phyloP scores from a whole-genome alignment of 2,888 invertebrate species.

The Drosophila fulvimacula region DNA sequence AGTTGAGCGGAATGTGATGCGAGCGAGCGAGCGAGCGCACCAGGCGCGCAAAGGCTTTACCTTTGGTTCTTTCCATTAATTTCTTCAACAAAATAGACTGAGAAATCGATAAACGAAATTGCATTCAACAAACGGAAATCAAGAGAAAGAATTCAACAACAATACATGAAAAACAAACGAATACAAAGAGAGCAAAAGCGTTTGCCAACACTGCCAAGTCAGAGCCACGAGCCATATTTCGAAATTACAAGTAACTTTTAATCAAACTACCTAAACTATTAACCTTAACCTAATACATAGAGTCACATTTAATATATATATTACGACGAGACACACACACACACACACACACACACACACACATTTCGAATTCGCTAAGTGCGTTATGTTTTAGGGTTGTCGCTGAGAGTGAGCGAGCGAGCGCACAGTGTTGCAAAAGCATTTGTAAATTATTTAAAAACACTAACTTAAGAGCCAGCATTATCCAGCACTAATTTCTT shows the following conservation, averaged over 20 bases:
- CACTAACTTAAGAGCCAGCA: conserved; percentile 60
- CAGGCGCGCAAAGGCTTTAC: conserved; percentile 33
- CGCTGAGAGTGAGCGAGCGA: conserved; percentile 46
- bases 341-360: conserved; percentile 34
- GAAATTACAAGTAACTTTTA: conserved; percentile 78
- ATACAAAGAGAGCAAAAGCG: conserved; percentile 14
- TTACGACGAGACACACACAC: conserved; percentile 34
- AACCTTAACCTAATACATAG: conserved; percentile 73
- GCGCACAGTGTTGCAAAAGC: conserved; percentile 69
- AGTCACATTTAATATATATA: conserved; percentile 24
- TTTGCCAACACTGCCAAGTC: conserved; percentile 79
- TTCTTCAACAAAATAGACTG: conserved; percentile 82
- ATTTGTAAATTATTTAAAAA: conserved; percentile 83
- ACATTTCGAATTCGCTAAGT: conserved; percentile 64
- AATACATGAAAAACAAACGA: conserved; percentile 26
- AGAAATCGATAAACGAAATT: conserved; percentile 60
- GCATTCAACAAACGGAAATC: conserved; percentile 43
- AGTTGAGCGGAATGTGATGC: conserved; percentile 16
- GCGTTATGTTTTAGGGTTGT: conserved; percentile 58
- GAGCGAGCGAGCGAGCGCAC: not conserved
- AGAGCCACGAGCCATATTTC: conserved; percentile 81
- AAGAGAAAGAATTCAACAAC: conserved; percentile 30
- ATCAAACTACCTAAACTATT: conserved; percentile 80
- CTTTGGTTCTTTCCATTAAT: conserved; percentile 50
- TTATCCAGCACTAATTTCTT: conserved; percentile 71